A percentile compares a stretch with the other conserved stretches of the same genome.
These are phyloP conservation scores for Macrosiphum euphorbiae DNA, from an alignment of 2,888 invertebrate species.

Conservation along the genomic window DNA sequence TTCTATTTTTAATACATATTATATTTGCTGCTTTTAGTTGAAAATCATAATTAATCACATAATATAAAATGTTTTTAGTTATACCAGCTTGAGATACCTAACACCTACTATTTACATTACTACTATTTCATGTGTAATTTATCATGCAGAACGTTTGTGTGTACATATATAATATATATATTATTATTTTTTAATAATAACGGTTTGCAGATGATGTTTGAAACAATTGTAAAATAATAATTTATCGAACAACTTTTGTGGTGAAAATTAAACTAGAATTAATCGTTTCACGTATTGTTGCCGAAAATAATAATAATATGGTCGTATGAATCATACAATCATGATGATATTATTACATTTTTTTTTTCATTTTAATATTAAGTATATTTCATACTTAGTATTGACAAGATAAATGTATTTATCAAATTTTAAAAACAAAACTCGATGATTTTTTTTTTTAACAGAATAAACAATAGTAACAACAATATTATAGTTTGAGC, in stretches of 20 bases:
- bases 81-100: background rate
- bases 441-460: background rate
- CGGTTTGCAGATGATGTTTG: background rate
- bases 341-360: background rate
- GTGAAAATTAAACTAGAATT: slow-evolving; percentile 34
- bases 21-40: background rate
- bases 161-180: background rate
- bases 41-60: slow-evolving; percentile 23
- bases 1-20: background rate
- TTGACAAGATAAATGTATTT: slow-evolving; percentile 19
- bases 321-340: background rate
- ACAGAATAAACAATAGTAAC: background rate
- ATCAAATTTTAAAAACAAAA: background rate
- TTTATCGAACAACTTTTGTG: slow-evolving; percentile 38
- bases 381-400: background rate
- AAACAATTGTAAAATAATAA: slow-evolving; percentile 30
- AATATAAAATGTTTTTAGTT: background rate
- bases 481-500: background rate
- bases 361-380: background rate
- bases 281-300: background rate
- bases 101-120: background rate
- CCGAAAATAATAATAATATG: background rate
- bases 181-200: background rate
- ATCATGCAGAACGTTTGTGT: background rate
- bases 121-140: background rate